Evolutionary conservation across 2,797 vertebrate genomes (phyloP).

Genomic region (Dryobates pubescens): DNA sequence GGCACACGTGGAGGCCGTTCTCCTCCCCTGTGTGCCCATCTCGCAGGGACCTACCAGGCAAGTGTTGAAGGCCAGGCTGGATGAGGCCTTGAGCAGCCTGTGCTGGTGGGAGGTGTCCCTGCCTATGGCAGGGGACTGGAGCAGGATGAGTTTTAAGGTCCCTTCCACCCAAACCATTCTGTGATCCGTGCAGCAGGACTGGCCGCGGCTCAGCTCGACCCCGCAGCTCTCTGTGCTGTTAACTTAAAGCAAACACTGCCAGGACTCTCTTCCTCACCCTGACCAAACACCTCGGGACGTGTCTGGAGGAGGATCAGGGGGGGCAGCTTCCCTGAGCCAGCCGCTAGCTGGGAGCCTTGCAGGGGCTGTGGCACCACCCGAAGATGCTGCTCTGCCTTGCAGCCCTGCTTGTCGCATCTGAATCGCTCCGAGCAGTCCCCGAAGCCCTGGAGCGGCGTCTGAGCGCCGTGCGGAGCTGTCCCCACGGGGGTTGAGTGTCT

Average conservation of each 20-base stretch:
- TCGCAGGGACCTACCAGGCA: neutral
- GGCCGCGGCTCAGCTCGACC: neutral
- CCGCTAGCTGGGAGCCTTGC: neutral
- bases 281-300: neutral
- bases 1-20: neutral
- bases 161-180: no score
- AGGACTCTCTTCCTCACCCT: neutral
- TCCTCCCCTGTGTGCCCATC: neutral
- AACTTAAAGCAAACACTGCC: neutral
- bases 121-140: no score
- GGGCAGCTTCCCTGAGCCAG: neutral
- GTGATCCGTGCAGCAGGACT: neutral
- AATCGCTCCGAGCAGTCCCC: neutral
- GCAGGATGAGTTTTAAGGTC: no score
- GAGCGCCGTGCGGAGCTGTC: slow-evolving; percentile 23
- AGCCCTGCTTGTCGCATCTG: neutral
- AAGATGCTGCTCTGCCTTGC: neutral
- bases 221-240: neutral
- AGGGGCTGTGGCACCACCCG: neutral
- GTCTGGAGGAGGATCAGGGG: neutral
- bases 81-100: no score
- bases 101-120: no score
- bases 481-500: slow-evolving; percentile 49
- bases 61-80: no score
- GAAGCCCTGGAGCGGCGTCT: neutral